A percentile compares a stretch with the other conserved stretches of the same genome.
Evolutionary conservation across 2,888 invertebrate species (phyloP).

Genomic region (Autographa gamma): DNA sequence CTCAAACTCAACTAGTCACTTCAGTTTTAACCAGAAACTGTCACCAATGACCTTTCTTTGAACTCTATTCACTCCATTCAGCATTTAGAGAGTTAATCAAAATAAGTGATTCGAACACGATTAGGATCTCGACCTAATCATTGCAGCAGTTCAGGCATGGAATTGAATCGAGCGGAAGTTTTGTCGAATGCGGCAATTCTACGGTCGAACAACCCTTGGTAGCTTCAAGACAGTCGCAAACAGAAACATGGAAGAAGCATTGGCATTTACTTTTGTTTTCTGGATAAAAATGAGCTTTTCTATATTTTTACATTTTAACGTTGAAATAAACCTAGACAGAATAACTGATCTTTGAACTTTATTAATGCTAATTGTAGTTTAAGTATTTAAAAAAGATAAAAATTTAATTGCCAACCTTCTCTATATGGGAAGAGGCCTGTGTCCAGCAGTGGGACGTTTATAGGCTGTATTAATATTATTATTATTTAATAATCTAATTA

Average conservation of each 20-base stretch:
- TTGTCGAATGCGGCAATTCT: constrained; percentile 55
- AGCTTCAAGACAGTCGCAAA: neutral
- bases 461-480: too few species aligned
- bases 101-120: constrained; percentile 46
- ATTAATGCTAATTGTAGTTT: too few species aligned
- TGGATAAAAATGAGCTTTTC: neutral
- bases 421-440: too few species aligned
- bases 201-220: constrained; percentile 40
- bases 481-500: too few species aligned
- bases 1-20: neutral
- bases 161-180: constrained; percentile 55
- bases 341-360: too few species aligned
- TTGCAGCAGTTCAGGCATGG: constrained; percentile 57
- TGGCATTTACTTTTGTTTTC: constrained; percentile 23
- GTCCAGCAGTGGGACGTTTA: too few species aligned
- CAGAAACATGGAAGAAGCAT: constrained; percentile 35
- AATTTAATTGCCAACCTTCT: too few species aligned
- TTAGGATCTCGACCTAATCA: constrained; percentile 50
- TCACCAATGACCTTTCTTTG: neutral
- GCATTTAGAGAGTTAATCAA: constrained; percentile 40
- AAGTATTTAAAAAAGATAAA: too few species aligned
- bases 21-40: neutral
- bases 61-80: neutral
- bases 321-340: neutral
- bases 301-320: neutral